Evolutionary conservation across 1,140 invertebrate species (phyloP).

Genomic region (Eupeodes corollae): DNA sequence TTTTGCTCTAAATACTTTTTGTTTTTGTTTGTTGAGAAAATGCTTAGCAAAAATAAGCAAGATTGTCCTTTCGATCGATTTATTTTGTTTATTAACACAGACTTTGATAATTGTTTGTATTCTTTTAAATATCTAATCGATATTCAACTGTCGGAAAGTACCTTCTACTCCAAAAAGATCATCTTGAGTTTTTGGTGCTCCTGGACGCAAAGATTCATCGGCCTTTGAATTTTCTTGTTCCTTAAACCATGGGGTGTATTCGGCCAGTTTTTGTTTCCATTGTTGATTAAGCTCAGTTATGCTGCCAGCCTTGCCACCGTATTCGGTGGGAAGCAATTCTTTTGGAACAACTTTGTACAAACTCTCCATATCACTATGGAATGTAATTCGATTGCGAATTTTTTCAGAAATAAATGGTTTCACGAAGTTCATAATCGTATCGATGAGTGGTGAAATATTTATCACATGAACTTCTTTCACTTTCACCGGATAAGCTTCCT

Average conservation of each 20-base stretch:
- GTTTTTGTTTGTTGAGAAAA: not conserved
- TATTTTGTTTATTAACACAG: no score
- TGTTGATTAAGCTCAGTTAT: constrained; percentile 57
- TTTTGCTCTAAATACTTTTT: no score
- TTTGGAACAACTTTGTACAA: constrained; percentile 65
- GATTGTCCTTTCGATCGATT: not conserved
- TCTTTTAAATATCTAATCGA: constrained; percentile 46
- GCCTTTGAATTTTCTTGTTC: constrained; percentile 59
- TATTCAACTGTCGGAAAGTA: constrained; percentile 63
- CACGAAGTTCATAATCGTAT: constrained; percentile 69
- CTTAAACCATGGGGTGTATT: constrained; percentile 63
- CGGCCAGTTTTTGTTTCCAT: constrained; percentile 61
- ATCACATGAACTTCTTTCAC: constrained; percentile 74
- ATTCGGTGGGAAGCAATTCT: constrained; percentile 66
- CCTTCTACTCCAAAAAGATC: constrained; percentile 73
- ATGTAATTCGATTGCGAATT: constrained; percentile 66
- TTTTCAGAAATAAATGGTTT: constrained; percentile 79
- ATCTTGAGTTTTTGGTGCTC: constrained; percentile 63
- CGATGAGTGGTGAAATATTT: constrained; percentile 69
- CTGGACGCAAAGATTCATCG: constrained; percentile 61
- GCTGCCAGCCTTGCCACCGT: constrained; percentile 61
- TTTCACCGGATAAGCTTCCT: constrained; percentile 76
- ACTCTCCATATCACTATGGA: constrained; percentile 59
- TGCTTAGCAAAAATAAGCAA: constrained; percentile 1
- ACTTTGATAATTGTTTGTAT: no score